phyloP scores from a whole-genome alignment of 2,113 vertebrate genomes.

The Hyla sarda region DNA sequence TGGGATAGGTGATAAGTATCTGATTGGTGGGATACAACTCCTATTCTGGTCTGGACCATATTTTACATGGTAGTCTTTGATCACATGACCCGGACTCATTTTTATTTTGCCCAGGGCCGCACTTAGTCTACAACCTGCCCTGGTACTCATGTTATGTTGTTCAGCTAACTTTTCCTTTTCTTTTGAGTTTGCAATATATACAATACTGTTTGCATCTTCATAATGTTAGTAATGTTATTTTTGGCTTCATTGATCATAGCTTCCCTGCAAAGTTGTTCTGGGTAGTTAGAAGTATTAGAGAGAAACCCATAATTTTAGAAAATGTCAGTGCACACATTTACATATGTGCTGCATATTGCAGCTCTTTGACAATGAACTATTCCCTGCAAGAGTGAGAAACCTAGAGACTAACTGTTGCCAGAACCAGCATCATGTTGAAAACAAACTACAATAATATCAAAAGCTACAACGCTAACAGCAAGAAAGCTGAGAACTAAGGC shows the following conservation, averaged over 20 bases:
- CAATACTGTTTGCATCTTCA: not conserved
- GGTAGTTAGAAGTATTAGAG: constrained; percentile 27
- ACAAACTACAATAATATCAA: constrained; percentile 47
- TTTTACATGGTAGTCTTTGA: too few relatives aligned
- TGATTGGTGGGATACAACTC: too few relatives aligned
- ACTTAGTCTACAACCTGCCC: too few relatives aligned
- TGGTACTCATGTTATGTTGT: too few relatives aligned
- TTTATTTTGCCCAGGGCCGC: too few relatives aligned
- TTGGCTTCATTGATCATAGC: constrained; percentile 37
- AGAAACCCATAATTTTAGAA: constrained; percentile 44
- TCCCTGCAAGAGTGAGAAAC: constrained; percentile 17
- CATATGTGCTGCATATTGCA: constrained; percentile 20
- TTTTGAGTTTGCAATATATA: not conserved
- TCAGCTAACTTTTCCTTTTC: too few relatives aligned
- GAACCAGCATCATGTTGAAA: constrained; percentile 31
- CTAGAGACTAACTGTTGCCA: constrained; percentile 12
- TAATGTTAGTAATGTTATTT: constrained; percentile 22
- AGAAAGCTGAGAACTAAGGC: constrained; percentile 37
- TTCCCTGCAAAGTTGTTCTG: constrained; percentile 31
- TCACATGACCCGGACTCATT: too few relatives aligned
- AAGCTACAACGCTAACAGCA: constrained; percentile 26
- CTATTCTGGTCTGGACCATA: too few relatives aligned
- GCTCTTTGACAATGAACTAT: constrained; percentile 19
- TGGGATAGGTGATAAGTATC: too few relatives aligned
- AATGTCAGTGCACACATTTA: constrained; percentile 49